Percentiles rank a stretch among this genome's conserved stretches.
Evolutionary conservation across 2,113 vertebrate species (phyloP).

Genomic region (Ia io): DNA sequence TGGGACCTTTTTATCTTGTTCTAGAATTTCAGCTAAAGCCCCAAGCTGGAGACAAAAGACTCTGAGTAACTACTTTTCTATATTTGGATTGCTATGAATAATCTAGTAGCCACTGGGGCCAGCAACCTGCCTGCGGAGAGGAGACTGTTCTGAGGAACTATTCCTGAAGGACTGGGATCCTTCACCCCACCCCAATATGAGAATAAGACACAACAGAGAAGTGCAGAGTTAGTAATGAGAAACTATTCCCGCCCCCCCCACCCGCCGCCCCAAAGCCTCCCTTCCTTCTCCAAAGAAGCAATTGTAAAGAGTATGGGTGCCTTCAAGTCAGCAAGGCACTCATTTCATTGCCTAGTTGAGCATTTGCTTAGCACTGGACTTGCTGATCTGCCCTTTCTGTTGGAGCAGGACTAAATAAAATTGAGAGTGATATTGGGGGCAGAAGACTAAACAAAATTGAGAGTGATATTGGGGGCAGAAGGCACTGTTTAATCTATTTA

Average conservation of each 20-base stretch:
- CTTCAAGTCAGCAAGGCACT: neutral
- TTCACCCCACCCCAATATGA: neutral
- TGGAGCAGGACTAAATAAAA: neutral
- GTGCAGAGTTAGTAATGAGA: neutral
- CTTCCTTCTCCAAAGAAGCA: neutral
- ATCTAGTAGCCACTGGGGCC: neutral
- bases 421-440: neutral
- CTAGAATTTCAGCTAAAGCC: conserved; percentile 49
- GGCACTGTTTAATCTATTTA: neutral
- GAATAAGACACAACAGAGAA: neutral
- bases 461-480: neutral
- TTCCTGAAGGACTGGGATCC: neutral
- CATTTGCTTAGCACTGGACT: neutral
- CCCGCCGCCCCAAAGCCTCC: neutral
- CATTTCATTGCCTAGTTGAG: neutral
- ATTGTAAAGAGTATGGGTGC: neutral
- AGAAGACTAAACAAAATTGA: neutral
- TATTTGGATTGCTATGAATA: conserved; percentile 54
- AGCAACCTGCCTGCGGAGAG: neutral
- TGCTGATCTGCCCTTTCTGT: neutral
- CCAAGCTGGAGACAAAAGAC: conserved; percentile 53
- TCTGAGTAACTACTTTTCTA: conserved; percentile 58
- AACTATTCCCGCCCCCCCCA: neutral
- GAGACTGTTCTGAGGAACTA: neutral
- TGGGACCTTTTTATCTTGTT: conserved; percentile 63